Conservation (phyloP, 1,140 invertebrate genomes). For the Panagrolaimus sp. region DNA sequence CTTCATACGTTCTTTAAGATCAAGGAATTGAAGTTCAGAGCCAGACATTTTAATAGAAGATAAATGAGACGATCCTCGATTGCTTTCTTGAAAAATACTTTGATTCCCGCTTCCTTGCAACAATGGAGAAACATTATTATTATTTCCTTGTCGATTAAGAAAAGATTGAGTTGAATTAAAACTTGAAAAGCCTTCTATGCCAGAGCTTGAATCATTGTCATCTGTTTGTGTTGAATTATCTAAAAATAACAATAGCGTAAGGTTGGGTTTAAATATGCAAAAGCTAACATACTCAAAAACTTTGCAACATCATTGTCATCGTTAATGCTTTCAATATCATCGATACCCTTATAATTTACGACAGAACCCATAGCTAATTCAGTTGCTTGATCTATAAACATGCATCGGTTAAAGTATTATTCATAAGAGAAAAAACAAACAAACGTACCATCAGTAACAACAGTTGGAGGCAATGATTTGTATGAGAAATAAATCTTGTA, state of each 20-base stretch:
- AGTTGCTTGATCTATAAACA: neutral
- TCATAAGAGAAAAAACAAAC: neutral
- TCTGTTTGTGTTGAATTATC: slow-evolving; percentile 1
- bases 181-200: neutral
- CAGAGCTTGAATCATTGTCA: neutral
- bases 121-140: no score
- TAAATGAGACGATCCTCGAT: neutral
- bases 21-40: neutral
- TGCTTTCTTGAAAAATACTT: neutral
- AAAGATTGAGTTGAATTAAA: neutral
- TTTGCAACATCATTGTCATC: neutral
- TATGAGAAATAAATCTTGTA: slow-evolving; percentile 9
- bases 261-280: no score
- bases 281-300: neutral
- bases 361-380: neutral
- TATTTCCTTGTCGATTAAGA: neutral
- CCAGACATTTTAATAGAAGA: neutral
- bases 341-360: neutral
- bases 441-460: slow-evolving; percentile 5
- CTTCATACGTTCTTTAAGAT: neutral
- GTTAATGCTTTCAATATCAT: neutral
- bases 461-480: neutral
- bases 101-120: no score
- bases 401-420: neutral
- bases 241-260: no score